Conservation (phyloP, 2,113 vertebrate genomes). For the Alethe castanea region DNA sequence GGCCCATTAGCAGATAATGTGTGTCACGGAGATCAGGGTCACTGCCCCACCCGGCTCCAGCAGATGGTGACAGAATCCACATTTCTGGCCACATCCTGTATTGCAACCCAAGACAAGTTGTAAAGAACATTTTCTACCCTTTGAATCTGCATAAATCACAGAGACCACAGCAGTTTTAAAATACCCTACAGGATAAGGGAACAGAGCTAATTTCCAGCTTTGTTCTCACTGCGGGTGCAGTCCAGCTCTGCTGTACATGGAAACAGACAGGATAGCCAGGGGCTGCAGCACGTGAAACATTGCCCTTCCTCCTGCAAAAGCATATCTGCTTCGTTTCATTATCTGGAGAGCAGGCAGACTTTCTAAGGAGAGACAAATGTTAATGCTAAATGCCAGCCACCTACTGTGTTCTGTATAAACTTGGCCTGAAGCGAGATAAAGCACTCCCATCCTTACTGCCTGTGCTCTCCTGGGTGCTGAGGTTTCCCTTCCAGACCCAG, state of each 20-base stretch:
- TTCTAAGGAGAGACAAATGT: not conserved
- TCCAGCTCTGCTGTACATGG: not conserved
- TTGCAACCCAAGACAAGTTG: too few relatives aligned
- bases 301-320: not conserved
- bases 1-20: too few relatives aligned
- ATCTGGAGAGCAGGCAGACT: not conserved
- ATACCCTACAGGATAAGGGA: not conserved
- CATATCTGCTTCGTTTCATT: not conserved
- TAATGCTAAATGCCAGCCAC: conserved; percentile 4
- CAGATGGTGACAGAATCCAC: too few relatives aligned
- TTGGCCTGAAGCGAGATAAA: not conserved
- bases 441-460: not conserved
- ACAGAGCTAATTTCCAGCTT: not conserved
- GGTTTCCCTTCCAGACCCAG: not conserved
- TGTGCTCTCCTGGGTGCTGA: not conserved
- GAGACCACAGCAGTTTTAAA: not conserved
- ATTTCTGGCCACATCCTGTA: too few relatives aligned
- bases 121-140: not conserved
- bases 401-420: not conserved
- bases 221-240: not conserved
- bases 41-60: too few relatives aligned
- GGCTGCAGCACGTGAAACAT: not conserved
- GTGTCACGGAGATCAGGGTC: too few relatives aligned
- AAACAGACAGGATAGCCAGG: not conserved
- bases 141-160: not conserved